Evolutionary conservation across 2,113 vertebrate species (phyloP), one percentile per base, ranked within the genome.

Genomic region (Mixornis gularis): DNA sequence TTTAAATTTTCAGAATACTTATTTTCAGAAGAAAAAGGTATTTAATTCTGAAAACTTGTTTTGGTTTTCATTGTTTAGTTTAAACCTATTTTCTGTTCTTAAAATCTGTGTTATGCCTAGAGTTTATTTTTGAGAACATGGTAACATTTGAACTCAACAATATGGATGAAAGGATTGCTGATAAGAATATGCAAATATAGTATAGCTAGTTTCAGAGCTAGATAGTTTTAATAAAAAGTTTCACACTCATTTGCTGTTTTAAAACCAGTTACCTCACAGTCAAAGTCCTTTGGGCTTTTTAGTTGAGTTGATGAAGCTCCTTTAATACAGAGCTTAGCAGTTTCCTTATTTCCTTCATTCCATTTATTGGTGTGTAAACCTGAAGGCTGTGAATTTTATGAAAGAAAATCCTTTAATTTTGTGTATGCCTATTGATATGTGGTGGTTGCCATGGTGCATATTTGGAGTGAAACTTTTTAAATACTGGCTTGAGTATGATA

Each of bases 321-420:
- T 89, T 85, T 95, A 95, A 68, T 85, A 43, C 8, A 76, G 46
- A 89, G 70, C 87, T 92, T 94, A 94, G 79, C 0, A 4, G 62
- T 90, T 84, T 36, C 24, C 91, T 87, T 74, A 12, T 84, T 82
- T 90, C 48, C 62, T 58, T 85, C 10, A 9, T 89, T 90, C 26
- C 3, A 1, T 87, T 85, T 92, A 91, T 95, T 95, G 56, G 66
- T 64, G 85, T 74, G 38, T 87, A 89, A 73, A 87, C 59, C 78
- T 91, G 74, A 95, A 84, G 70, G 38, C 80, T 92, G 38, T 92
- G 52, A 83, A 84, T 85, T 84, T 93, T 87, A 84, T 81, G 72
- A 86, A 93, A 79, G 85, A 52, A 92, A 87, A 89, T 63, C 81
- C 81, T 89, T 89, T 85, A 62, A 69, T 95, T 93, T 79, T 72